Evolutionary conservation across 1,140 invertebrate genomes (phyloP).

Genomic region (Brachionus rubens): DNA sequence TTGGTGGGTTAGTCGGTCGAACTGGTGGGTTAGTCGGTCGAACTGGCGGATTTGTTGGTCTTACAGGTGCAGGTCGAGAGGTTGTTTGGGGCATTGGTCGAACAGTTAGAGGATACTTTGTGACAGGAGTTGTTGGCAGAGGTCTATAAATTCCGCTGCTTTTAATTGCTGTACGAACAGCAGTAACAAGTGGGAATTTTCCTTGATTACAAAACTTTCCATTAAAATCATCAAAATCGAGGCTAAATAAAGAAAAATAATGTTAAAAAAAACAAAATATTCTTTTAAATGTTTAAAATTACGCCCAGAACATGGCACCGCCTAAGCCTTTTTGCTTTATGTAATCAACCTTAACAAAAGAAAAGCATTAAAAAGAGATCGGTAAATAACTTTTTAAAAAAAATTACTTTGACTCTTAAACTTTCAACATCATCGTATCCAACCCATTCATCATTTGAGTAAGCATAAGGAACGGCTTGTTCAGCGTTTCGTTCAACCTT

Average conservation of each 20-base stretch:
- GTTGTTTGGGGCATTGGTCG: too few relatives aligned
- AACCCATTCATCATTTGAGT: constrained; percentile 83
- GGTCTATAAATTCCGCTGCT: background rate
- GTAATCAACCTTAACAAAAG: too few relatives aligned
- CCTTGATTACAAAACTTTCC: constrained; percentile 52
- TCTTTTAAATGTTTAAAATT: background rate
- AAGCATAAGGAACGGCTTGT: constrained; percentile 70
- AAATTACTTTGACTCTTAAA: constrained; percentile 49
- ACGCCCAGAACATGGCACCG: constrained; percentile 69
- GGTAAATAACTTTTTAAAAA: too few relatives aligned
- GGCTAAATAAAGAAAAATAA: constrained; percentile 68
- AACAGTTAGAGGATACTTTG: too few relatives aligned
- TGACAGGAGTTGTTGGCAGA: background rate
- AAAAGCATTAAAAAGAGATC: too few relatives aligned
- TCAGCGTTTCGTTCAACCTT: background rate
- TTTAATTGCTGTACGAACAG: constrained; percentile 59
- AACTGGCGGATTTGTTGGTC: too few relatives aligned
- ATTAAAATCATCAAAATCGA: constrained; percentile 67
- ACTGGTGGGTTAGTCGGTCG: too few relatives aligned
- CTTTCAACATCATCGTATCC: constrained; percentile 75
- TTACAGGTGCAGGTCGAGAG: too few relatives aligned
- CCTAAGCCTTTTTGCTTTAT: constrained; percentile 28
- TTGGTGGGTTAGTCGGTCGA: too few relatives aligned
- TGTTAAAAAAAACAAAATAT: constrained; percentile 68
- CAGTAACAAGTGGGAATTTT: constrained; percentile 52